phyloP scores from a whole-genome alignment of 2,113 vertebrate genomes.

The Trochalopteron elliotii region DNA sequence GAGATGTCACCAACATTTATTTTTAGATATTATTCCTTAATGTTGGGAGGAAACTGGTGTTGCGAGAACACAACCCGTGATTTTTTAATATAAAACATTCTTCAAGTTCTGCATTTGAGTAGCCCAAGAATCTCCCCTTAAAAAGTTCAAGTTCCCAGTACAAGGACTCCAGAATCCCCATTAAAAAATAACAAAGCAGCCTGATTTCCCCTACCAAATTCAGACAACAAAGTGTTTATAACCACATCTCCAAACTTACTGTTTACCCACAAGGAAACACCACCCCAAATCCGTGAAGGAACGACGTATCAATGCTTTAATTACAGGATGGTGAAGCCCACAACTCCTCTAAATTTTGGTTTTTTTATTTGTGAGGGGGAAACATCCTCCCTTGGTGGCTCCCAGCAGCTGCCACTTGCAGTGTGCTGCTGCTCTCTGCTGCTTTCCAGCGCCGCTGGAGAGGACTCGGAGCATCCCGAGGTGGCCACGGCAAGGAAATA shows the following conservation, averaged over 20 bases:
- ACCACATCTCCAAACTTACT: background rate
- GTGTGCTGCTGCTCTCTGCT: constrained; percentile 69
- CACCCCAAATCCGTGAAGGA: background rate
- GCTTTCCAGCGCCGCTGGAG: background rate
- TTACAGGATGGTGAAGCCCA: background rate
- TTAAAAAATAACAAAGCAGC: background rate
- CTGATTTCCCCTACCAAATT: background rate
- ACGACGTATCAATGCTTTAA: background rate
- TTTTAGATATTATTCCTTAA: background rate
- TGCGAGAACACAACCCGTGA: background rate
- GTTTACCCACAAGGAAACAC: background rate
- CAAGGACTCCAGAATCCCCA: background rate
- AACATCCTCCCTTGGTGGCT: background rate
- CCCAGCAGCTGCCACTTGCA: background rate
- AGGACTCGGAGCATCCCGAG: background rate
- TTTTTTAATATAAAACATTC: background rate
- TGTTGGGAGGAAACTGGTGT: accelerated
- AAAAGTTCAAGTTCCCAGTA: background rate
- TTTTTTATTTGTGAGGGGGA: background rate
- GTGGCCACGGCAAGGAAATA: background rate
- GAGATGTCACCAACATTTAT: background rate
- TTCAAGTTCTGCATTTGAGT: background rate
- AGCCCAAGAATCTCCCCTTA: background rate
- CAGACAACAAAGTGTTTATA: background rate
- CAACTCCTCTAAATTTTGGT: background rate